Evolutionary conservation across 2,888 invertebrate genomes (phyloP).

Genomic region (Plagodis dolabraria): DNA sequence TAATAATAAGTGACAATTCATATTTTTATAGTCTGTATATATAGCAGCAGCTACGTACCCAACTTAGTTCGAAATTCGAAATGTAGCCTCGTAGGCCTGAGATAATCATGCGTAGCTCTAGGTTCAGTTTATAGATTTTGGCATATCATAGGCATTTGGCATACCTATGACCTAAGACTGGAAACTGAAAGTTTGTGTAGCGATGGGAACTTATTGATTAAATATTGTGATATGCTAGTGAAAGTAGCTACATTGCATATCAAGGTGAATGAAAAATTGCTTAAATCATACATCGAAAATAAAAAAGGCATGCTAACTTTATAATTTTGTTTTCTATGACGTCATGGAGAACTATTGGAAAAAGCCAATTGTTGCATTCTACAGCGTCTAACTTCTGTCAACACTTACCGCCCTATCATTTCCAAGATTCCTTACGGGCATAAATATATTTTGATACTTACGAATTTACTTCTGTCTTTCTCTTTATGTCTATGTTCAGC

Average conservation of each 20-base stretch:
- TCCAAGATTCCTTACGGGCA: constrained; percentile 72
- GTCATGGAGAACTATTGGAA: constrained; percentile 55
- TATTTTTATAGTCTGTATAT: no score
- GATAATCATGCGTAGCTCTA: no score
- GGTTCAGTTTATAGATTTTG: no score
- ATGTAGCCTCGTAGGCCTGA: no score
- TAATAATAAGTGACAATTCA: no score
- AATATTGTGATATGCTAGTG: constrained; percentile 21
- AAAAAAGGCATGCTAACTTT: constrained; percentile 53
- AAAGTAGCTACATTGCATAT: constrained; percentile 19
- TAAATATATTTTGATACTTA: constrained; percentile 83
- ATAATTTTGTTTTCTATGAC: constrained; percentile 4
- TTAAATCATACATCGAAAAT: constrained; percentile 18
- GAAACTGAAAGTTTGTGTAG: background rate
- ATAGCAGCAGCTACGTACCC: no score
- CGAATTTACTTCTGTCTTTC: constrained; percentile 85
- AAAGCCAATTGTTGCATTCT: constrained; percentile 70
- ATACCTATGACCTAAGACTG: no score
- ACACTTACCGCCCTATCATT: constrained; percentile 83
- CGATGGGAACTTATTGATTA: constrained; percentile 28
- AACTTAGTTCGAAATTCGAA: no score
- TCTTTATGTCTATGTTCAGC: constrained; percentile 84
- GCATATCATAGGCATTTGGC: no score
- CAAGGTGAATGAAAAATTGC: constrained; percentile 39
- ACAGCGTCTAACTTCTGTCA: constrained; percentile 64